phyloP scores from a whole-genome alignment of 2,888 invertebrate genomes.

The Lycocerus yunnanus region DNA sequence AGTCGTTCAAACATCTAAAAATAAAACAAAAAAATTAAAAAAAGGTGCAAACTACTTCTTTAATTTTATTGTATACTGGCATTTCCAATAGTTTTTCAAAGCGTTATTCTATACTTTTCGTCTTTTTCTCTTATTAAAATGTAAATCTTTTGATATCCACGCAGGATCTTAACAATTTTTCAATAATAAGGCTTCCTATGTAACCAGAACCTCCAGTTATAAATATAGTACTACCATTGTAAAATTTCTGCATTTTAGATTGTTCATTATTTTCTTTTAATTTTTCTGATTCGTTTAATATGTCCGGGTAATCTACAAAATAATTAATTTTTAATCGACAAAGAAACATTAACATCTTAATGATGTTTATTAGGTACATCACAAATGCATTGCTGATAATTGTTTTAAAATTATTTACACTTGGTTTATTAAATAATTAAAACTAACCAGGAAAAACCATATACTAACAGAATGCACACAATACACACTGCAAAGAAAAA shows the following conservation, averaged over 20 bases:
- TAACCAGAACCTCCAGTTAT: constrained; percentile 53
- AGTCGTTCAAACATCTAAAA: constrained; percentile 58
- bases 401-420: too few species aligned
- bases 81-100: constrained; percentile 64
- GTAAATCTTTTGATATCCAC: constrained; percentile 48
- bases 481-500: too few species aligned
- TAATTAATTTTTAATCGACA: too few species aligned
- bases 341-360: too few species aligned
- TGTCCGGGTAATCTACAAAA: neutral
- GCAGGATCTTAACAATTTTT: constrained; percentile 47
- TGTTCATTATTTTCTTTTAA: constrained; percentile 52
- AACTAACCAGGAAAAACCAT: too few species aligned
- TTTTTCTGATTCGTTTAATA: constrained; percentile 37
- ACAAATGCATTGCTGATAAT: too few species aligned
- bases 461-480: too few species aligned
- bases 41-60: neutral
- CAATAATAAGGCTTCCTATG: constrained; percentile 48
- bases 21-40: neutral
- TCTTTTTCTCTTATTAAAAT: constrained; percentile 48
- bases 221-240: constrained; percentile 45
- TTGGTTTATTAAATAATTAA: too few species aligned
- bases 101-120: constrained; percentile 42
- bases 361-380: too few species aligned
- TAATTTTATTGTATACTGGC: constrained; percentile 56
- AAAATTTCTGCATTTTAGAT: constrained; percentile 43